These are phyloP conservation scores for Mythimna pallens DNA, from an alignment of 2,888 invertebrate species.

Conservation along the genomic window DNA sequence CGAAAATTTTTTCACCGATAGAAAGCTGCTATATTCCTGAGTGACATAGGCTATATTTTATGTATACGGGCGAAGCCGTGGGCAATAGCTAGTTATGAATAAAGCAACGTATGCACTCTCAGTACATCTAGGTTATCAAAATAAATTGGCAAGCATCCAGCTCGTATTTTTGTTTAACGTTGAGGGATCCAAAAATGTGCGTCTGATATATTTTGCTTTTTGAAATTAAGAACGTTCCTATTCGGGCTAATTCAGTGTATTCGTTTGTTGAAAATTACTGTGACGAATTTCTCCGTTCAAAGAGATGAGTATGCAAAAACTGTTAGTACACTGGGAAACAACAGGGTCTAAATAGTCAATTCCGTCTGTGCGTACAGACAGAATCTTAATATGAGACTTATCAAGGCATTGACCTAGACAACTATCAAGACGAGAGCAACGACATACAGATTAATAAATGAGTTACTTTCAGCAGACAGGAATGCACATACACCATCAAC, in stretches of 20 bases:
- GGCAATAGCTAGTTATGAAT: conserved; percentile 12
- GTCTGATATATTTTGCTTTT: conserved; percentile 32
- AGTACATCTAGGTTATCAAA: conserved; percentile 51
- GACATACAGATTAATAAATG: conserved; percentile 7
- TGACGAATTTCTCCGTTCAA: neutral
- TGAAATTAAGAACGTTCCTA: conserved; percentile 12
- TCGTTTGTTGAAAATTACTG: conserved; percentile 4
- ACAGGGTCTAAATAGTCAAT: conserved; percentile 9
- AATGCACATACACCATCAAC: conserved; percentile 10
- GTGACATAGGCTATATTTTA: no score
- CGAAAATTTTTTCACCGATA: no score
- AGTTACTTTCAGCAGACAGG: conserved; percentile 7
- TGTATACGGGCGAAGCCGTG: no score
- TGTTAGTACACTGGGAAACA: neutral
- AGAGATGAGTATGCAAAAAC: neutral
- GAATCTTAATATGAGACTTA: neutral
- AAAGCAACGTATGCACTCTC: conserved; percentile 38
- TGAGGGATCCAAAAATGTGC: conserved; percentile 30
- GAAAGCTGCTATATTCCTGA: no score
- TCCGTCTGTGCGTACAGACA: neutral
- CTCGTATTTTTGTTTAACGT: conserved; percentile 46
- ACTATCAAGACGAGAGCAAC: conserved; percentile 3
- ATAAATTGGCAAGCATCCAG: conserved; percentile 54
- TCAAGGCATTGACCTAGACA: conserved; percentile 15
- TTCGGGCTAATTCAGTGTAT: conserved; percentile 19